Percentiles rank a stretch among this genome's conserved stretches.
These are phyloP conservation scores for Tyria jacobaeae DNA, from an alignment of 2,888 invertebrate species.

Conservation along the genomic window DNA sequence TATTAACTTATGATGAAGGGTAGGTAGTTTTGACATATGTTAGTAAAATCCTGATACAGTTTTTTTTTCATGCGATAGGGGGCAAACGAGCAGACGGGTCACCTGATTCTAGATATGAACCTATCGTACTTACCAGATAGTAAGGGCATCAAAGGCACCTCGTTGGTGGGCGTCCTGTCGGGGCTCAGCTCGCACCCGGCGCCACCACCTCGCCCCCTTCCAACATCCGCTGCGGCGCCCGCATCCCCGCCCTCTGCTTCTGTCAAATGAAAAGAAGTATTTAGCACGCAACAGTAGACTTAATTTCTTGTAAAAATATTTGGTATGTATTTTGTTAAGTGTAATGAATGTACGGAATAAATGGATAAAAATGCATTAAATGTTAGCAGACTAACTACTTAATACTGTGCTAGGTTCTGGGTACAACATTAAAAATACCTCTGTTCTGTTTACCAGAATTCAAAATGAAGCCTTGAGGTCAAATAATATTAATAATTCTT, in stretches of 20 bases:
- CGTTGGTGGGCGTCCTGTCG: constrained; percentile 85
- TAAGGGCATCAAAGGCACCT: constrained; percentile 82
- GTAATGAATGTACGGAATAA: constrained; percentile 26
- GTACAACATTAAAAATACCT: constrained; percentile 27
- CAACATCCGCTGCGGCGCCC: constrained; percentile 74
- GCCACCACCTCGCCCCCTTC: constrained; percentile 75
- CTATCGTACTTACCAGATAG: constrained; percentile 72
- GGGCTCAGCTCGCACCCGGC: constrained; percentile 81
- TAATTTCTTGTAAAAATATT: constrained; percentile 18
- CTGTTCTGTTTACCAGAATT: constrained; percentile 37
- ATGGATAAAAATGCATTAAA: constrained; percentile 26
- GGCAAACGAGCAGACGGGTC: too few species aligned
- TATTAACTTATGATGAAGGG: too few species aligned
- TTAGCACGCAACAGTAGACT: neutral
- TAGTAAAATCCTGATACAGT: too few species aligned
- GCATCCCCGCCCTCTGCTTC: constrained; percentile 83
- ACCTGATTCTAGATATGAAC: too few species aligned
- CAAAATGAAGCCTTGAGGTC: constrained; percentile 25
- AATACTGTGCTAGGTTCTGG: constrained; percentile 38
- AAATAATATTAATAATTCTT: constrained; percentile 30
- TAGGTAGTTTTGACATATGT: too few species aligned
- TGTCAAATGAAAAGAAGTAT: constrained; percentile 51
- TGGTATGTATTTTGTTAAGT: constrained; percentile 19
- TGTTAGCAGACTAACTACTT: constrained; percentile 33
- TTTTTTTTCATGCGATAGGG: too few species aligned